Percentiles rank a stretch among this genome's conserved stretches.
Conservation (phyloP, 1,140 invertebrate genomes). For the Drosophila subobscura region DNA sequence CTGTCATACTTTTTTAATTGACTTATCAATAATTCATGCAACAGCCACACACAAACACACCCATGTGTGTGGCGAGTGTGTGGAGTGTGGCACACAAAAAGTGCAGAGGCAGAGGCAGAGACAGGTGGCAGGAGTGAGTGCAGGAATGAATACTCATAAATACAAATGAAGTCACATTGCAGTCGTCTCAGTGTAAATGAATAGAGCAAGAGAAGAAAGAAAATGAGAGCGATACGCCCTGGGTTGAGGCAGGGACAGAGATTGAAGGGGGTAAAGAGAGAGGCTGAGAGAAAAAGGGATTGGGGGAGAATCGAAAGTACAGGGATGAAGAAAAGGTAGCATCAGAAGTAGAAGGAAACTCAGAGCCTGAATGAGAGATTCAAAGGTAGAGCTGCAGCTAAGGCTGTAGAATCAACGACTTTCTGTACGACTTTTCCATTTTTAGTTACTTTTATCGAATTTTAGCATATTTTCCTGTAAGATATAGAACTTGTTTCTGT, state of each 20-base stretch:
- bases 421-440: no score
- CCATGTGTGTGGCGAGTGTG: background rate
- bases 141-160: constrained; percentile 62
- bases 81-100: background rate
- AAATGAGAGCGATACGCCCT: no score
- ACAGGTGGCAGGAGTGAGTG: constrained; percentile 5
- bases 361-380: no score
- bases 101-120: background rate
- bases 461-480: no score
- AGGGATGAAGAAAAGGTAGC: constrained; percentile 8
- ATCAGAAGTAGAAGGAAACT: background rate
- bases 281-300: background rate
- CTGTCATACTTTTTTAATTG: constrained; percentile 83
- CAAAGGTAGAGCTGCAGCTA: no score
- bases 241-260: background rate
- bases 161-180: constrained; percentile 65
- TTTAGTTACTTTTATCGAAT: no score
- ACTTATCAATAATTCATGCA: constrained; percentile 82
- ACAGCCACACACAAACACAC: constrained; percentile 29
- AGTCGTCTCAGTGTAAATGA: constrained; percentile 35
- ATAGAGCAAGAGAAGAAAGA: constrained; percentile 14
- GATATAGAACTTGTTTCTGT: no score
- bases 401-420: no score
- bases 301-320: background rate
- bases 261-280: background rate